phyloP scores from a whole-genome alignment of 1,140 invertebrate species.

The Heliconius hewitsoni region DNA sequence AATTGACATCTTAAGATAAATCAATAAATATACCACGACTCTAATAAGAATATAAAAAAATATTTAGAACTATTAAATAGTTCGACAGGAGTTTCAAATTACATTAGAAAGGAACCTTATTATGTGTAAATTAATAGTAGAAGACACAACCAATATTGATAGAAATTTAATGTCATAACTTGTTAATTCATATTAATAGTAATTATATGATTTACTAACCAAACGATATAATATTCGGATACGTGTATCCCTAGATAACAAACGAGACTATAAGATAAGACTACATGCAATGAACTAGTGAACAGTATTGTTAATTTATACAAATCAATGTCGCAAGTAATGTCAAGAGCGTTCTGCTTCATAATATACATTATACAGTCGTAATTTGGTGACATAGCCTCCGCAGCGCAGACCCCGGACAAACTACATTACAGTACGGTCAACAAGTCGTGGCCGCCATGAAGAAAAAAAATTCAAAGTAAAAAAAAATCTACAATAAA shows the following conservation, averaged over 20 bases:
- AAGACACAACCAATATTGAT: too few species aligned
- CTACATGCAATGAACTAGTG: slow-evolving; percentile 3
- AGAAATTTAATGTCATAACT: too few species aligned
- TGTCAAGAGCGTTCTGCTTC: not conserved
- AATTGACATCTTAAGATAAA: too few species aligned
- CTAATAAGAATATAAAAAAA: too few species aligned
- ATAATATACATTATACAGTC: not conserved
- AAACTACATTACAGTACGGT: not conserved
- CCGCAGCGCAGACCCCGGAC: not conserved
- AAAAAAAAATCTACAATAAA: too few species aligned
- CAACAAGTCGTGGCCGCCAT: too few species aligned
- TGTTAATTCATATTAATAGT: not conserved
- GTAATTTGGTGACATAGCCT: not conserved
- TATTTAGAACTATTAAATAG: too few species aligned
- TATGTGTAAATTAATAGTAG: too few species aligned
- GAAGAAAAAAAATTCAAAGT: too few species aligned
- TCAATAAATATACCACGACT: too few species aligned
- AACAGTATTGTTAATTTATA: not conserved
- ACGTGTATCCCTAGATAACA: not conserved
- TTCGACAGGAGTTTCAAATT: too few species aligned
- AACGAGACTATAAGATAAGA: not conserved
- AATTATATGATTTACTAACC: not conserved
- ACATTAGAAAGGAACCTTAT: too few species aligned
- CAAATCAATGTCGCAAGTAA: not conserved
- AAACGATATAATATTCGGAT: not conserved